phyloP scores from a whole-genome alignment of 2,113 vertebrate species.

The Oreotrochilus melanogaster region DNA sequence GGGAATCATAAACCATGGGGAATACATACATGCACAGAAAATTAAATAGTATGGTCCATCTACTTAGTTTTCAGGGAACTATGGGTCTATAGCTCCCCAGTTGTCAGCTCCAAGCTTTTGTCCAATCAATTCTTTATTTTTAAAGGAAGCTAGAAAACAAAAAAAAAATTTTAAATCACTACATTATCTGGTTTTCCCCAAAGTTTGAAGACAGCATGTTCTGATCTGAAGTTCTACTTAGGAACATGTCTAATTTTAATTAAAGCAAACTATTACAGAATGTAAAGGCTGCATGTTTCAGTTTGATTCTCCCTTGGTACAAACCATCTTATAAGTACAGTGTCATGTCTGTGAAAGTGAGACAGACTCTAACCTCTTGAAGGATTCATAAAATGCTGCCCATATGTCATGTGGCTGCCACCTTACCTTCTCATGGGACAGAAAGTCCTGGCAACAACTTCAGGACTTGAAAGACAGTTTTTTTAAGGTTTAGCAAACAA shows the following conservation, averaged over 20 bases:
- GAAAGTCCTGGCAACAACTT: constrained; percentile 30
- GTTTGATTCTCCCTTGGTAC: constrained; percentile 32
- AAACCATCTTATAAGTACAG: neutral
- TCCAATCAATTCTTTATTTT: neutral
- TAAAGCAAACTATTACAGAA: constrained; percentile 26
- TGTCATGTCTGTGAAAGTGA: constrained; percentile 34
- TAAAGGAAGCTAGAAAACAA: neutral
- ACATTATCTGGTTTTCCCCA: neutral
- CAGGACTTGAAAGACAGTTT: neutral
- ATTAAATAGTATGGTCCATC: neutral
- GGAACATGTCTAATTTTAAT: constrained; percentile 23
- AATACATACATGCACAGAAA: constrained; percentile 9
- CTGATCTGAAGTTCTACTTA: neutral
- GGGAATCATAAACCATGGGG: constrained; percentile 27
- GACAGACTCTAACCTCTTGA: constrained; percentile 5
- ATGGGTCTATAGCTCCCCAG: neutral
- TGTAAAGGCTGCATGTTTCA: neutral
- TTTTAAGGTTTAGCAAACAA: constrained; percentile 1
- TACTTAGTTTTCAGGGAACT: constrained; percentile 20
- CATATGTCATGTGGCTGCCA: constrained; percentile 50
- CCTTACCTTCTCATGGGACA: neutral
- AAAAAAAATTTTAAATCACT: too few relatives aligned
- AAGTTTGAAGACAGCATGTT: neutral
- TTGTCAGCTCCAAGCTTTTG: neutral
- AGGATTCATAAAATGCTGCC: constrained; percentile 30